phyloP scores from a whole-genome alignment of 2,888 invertebrate genomes.

The Pseudococcus viburni region DNA sequence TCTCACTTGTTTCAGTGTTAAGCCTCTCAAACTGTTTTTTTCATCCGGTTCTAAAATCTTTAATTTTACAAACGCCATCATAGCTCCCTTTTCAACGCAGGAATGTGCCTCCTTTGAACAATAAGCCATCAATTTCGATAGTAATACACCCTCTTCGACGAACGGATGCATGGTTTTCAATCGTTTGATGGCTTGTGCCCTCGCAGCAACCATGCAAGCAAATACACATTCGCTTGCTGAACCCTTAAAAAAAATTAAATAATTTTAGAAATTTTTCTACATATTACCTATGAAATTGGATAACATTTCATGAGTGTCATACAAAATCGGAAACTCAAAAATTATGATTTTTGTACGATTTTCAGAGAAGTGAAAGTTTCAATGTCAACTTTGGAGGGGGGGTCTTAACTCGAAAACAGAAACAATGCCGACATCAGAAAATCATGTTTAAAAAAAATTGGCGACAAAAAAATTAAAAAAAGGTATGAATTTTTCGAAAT shows the following conservation, averaged over 20 bases:
- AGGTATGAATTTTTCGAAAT: too few species aligned
- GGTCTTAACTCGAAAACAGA: too few species aligned
- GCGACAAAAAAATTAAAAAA: too few species aligned
- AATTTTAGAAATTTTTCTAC: neutral
- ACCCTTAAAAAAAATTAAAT: constrained; percentile 76
- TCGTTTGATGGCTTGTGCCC: constrained; percentile 88
- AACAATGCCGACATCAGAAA: too few species aligned
- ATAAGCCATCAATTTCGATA: constrained; percentile 94
- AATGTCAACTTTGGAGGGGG: too few species aligned
- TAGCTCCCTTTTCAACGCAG: constrained; percentile 93
- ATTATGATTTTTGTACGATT: too few species aligned
- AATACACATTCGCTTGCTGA: constrained; percentile 96
- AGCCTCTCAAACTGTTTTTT: constrained; percentile 84
- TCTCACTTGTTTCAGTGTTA: constrained; percentile 82
- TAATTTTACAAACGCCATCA: constrained; percentile 93
- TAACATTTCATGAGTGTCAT: too few species aligned
- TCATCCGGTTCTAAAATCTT: constrained; percentile 91
- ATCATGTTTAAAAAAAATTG: too few species aligned
- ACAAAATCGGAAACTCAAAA: too few species aligned
- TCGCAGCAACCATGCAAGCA: constrained; percentile 91
- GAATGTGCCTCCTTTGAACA: constrained; percentile 93
- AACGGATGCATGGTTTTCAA: constrained; percentile 88
- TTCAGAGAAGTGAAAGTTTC: too few species aligned
- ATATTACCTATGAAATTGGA: too few species aligned
- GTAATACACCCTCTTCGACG: constrained; percentile 89